These are phyloP conservation scores for Papilio demoleus DNA, from an alignment of 2,888 invertebrate species.

Conservation along the genomic window DNA sequence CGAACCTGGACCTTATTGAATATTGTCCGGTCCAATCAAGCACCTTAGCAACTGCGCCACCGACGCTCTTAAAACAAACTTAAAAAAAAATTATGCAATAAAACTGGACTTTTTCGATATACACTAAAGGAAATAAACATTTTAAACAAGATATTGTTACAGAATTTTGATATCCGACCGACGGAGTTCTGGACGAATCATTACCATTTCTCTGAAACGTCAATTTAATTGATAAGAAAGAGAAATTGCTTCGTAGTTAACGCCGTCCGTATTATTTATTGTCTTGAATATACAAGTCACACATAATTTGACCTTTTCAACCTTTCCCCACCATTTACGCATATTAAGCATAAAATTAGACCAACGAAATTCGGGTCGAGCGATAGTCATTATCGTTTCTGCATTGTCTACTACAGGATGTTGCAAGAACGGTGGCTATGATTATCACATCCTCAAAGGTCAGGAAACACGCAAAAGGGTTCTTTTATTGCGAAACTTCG, in stretches of 20 bases:
- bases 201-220: not conserved
- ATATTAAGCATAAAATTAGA: conserved; percentile 27
- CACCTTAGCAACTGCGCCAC: no score
- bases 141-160: not conserved
- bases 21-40: no score
- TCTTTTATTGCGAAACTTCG: not conserved
- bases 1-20: no score
- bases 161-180: not conserved
- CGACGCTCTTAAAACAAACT: no score
- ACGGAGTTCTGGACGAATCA: not conserved
- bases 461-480: conserved; percentile 7
- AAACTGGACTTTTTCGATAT: no score
- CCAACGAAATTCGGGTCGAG: conserved; percentile 36
- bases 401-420: conserved; percentile 39
- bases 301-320: conserved; percentile 27
- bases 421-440: conserved; percentile 33
- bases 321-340: conserved; percentile 23
- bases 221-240: conserved; percentile 2
- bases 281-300: conserved; percentile 4
- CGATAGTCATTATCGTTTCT: conserved; percentile 38
- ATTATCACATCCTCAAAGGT: conserved; percentile 29
- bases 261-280: not conserved
- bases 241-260: not conserved
- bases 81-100: no score
- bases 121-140: no score